Evolutionary conservation across 2,888 invertebrate genomes (phyloP), one percentile per base, ranked within the genome.

Genomic region (Ochlodes sylvanus): DNA sequence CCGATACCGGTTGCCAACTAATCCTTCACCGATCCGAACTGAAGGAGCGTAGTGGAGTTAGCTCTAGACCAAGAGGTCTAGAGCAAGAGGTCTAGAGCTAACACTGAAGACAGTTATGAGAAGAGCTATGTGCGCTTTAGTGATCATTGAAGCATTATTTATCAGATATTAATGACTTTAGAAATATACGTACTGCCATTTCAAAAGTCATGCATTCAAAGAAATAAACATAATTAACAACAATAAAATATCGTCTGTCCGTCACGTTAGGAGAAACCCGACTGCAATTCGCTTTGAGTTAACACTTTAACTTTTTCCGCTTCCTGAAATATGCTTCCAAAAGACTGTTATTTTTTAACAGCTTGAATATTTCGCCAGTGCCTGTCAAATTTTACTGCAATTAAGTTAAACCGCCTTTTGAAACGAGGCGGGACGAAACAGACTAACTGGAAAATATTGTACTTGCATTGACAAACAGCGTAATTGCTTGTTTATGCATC

Each of bases 361-460:
- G 17, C 9, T 17, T 17, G 17, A 17, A 55, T 47, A 19, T 50
- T 50, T 34, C 17, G 44, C 17, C 38, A 12, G 56, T 12, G 32
- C 44, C 57, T 38, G 38, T 65, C 57, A 65, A 65, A 65, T 38
- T 65, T 62, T 27, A 21, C 50, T 17, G 15, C 57, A 65, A 58
- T 65, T 57, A 50, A 57, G 38, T 50, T 7, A 15, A n/a, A 15
- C 15, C 50, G 32, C 27, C 34, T 27, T 57, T 64, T 64, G n/a
- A 56, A 34, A 57, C 21, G 57, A 50, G 50, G 15, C 38, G 47
- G 21, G 44, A 65, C 57, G 27, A 27, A 5, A 5, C 27, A 27
- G 57, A 9, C 63, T 47, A 38, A 17, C 42, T 17, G 10, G 3
- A 14, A 50, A 65, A 56, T 47, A 56, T 56, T 57, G 34, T 47